These are phyloP conservation scores for Orthosia gothica DNA, from an alignment of 2,888 invertebrate genomes.

Conservation along the genomic window DNA sequence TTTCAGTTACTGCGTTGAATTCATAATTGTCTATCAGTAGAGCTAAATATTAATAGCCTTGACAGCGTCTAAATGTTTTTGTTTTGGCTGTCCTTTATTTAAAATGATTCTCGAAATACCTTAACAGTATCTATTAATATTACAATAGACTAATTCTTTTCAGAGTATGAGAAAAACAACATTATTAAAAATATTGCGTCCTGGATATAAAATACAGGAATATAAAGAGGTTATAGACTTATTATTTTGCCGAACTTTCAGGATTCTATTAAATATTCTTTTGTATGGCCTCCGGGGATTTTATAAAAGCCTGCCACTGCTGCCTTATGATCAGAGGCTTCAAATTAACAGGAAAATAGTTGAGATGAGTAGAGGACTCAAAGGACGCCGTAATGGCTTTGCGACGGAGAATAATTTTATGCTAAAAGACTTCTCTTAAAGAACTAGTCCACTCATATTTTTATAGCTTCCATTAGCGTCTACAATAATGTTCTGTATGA, in stretches of 20 bases:
- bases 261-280: constrained; percentile 23
- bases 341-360: constrained; percentile 44
- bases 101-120: not conserved
- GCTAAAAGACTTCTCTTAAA: constrained; percentile 12
- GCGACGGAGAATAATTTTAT: constrained; percentile 35
- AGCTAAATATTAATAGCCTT: not conserved
- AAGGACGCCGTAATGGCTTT: constrained; percentile 38
- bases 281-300: constrained; percentile 14
- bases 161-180: not conserved
- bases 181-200: constrained; percentile 8
- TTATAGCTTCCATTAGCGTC: constrained; percentile 12
- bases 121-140: not conserved
- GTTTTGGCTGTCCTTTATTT: not conserved
- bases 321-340: constrained; percentile 14
- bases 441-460: constrained; percentile 1
- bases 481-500: not conserved
- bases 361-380: constrained; percentile 25
- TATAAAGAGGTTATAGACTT: not conserved
- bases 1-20: constrained; percentile 39
- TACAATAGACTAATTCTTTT: not conserved
- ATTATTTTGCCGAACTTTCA: not conserved
- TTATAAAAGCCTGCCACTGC: constrained; percentile 26
- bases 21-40: constrained; percentile 11
- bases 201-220: not conserved
- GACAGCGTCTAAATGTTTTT: not conserved